Evolutionary conservation across 2,888 invertebrate species (phyloP), one percentile per base, ranked within the genome.

Genomic region (Phengaris arion): DNA sequence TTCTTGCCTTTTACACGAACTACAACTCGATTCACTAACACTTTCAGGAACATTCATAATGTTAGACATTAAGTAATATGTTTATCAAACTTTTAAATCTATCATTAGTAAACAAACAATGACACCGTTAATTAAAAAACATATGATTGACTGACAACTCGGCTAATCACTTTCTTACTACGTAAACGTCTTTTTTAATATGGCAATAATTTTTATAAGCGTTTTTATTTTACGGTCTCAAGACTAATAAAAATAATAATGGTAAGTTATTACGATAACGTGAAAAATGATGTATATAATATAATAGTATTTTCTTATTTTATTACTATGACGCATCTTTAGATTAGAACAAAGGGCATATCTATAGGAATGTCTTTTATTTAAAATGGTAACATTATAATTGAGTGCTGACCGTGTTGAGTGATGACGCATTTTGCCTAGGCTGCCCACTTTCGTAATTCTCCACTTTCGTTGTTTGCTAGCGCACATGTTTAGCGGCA

Each of bases 91-190:
- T 79, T 77, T 79, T 79, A 79, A 86, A 82, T 82, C 79, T 85
- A 83, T 84, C 85, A 89, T 90, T 90, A 90, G 90, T 92, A 93
- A 91, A 92, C 92, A 92, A 93, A 93, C 88, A 87, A 86, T 91
- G 90, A 89, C 92, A 90, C 87, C 86, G 85, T 85, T 92, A 92
- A 92, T 92, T 92, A 89, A 83, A 64, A 85, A 91, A 87, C 91
- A 90, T 91, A 90, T 90, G 92, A 92, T 90, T 90, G 88, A 87
- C 85, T 90, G 91, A 90, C 89, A 91, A 88, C 85, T 87, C 83
- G 87, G 86, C 89, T 88, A 81, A 82, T 82, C 83, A 75, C 70
- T 70, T 70, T 57, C 57, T 57, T 70, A 70, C 68, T 57, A 69
- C 54, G 54, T 57, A 64, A 52, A 54, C 35, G 35, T 52, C 64